These are phyloP conservation scores for Stichopus chloronotus DNA, from an alignment of 35 echinoderm and acorn worm species.

Conservation along the genomic window DNA sequence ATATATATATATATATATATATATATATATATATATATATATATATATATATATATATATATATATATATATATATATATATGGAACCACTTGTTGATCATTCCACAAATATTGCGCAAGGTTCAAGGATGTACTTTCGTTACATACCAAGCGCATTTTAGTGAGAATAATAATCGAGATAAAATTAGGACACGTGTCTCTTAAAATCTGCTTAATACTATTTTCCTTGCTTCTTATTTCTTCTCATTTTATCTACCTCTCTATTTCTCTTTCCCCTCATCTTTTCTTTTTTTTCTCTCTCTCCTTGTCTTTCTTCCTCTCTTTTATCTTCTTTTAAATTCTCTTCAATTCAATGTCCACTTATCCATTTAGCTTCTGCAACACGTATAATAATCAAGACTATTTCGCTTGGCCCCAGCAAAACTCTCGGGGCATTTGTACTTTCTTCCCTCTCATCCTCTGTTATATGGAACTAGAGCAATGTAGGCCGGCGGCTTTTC, in stretches of 20 bases:
- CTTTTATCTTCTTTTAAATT: neutral
- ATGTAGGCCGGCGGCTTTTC: conserved; percentile 36
- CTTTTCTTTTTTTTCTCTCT: neutral
- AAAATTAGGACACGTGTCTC: conserved; percentile 9
- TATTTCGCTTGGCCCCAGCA: conserved; percentile 7
- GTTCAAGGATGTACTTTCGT: neutral
- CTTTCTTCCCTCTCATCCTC: conserved; percentile 17
- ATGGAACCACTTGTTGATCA: neutral
- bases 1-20: neutral
- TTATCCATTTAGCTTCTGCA: neutral
- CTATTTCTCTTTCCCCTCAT: neutral
- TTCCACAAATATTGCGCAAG: neutral
- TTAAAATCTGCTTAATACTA: neutral
- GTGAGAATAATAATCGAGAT: neutral
- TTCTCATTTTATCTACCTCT: neutral
- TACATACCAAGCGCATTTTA: neutral
- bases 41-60: neutral
- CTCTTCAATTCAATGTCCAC: neutral
- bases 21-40: too few species aligned
- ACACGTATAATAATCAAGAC: conserved; percentile 14
- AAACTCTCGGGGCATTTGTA: conserved; percentile 47
- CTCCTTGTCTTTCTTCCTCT: neutral
- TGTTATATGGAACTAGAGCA: conserved; percentile 57
- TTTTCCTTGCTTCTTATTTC: neutral
- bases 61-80: too few species aligned